A percentile compares a stretch with the other conserved stretches of the same genome.
phyloP scores from a whole-genome alignment of 23 tunicate species.

The Halocynthia aurantium region DNA sequence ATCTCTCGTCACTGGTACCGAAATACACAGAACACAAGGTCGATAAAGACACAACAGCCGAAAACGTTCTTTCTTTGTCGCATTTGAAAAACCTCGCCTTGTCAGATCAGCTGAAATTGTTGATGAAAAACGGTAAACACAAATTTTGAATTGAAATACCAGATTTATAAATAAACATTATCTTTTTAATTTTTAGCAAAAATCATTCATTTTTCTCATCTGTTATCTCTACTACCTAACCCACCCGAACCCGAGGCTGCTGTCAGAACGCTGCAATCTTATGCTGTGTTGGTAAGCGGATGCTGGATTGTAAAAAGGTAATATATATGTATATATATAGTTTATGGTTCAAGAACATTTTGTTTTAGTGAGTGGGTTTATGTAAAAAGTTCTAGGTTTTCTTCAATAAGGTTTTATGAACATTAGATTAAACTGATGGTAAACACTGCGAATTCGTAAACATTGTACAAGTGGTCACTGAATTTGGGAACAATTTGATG shows the following conservation, averaged over 20 bases:
- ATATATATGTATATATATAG: background rate
- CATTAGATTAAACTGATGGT: no score
- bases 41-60: slow-evolving; percentile 36
- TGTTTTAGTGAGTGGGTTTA: no score
- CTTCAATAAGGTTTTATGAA: no score
- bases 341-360: no score
- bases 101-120: slow-evolving; percentile 49
- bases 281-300: slow-evolving; percentile 60
- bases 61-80: slow-evolving; percentile 53
- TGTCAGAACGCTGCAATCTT: slow-evolving; percentile 73
- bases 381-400: no score
- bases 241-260: slow-evolving; percentile 50
- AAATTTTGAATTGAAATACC: background rate
- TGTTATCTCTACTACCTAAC: slow-evolving; percentile 44
- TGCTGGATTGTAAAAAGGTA: slow-evolving; percentile 78
- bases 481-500: no score
- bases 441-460: no score
- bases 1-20: slow-evolving; percentile 42
- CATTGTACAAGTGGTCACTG: no score
- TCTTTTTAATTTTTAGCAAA: slow-evolving; percentile 25
- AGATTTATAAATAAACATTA: background rate
- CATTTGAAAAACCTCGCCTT: slow-evolving; percentile 36
- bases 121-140: slow-evolving; percentile 42
- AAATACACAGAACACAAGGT: slow-evolving; percentile 27
- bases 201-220: slow-evolving; percentile 61